Evolutionary conservation across 2,888 invertebrate species (phyloP).

Genomic region (Erynnis tages): DNA sequence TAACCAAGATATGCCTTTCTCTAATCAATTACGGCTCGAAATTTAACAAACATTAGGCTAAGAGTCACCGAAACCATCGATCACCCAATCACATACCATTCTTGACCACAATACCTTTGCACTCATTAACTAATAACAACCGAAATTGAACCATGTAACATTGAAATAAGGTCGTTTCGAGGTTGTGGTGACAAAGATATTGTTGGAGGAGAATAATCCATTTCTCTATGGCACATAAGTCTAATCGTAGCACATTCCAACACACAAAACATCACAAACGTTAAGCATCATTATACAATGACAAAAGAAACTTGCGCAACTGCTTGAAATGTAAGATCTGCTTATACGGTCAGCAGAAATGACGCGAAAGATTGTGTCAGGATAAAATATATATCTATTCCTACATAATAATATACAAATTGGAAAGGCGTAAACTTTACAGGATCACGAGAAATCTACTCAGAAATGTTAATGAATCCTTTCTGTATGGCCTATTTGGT

Average conservation of each 20-base stretch:
- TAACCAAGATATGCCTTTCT: slow-evolving; percentile 33
- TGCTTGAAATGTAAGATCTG: slow-evolving; percentile 63
- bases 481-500: no score
- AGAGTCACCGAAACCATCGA: slow-evolving; percentile 50
- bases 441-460: no score
- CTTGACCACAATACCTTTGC: slow-evolving; percentile 36
- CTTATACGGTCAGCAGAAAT: slow-evolving; percentile 49
- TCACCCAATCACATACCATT: slow-evolving; percentile 42
- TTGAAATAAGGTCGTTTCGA: slow-evolving; percentile 27
- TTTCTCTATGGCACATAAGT: slow-evolving; percentile 50
- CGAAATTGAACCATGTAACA: slow-evolving; percentile 33
- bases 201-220: slow-evolving; percentile 43
- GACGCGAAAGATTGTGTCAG: background rate
- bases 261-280: slow-evolving; percentile 71
- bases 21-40: slow-evolving; percentile 46
- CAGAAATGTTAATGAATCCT: no score
- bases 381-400: no score
- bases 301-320: slow-evolving; percentile 79
- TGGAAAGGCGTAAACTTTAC: no score
- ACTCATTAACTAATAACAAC: slow-evolving; percentile 29
- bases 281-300: slow-evolving; percentile 75
- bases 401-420: no score
- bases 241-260: slow-evolving; percentile 69
- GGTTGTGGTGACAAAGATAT: slow-evolving; percentile 22
- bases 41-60: slow-evolving; percentile 41